Evolutionary conservation across 2,113 vertebrate genomes (phyloP), one percentile per base, ranked within the genome.

Genomic region (Tragelaphus scriptus): DNA sequence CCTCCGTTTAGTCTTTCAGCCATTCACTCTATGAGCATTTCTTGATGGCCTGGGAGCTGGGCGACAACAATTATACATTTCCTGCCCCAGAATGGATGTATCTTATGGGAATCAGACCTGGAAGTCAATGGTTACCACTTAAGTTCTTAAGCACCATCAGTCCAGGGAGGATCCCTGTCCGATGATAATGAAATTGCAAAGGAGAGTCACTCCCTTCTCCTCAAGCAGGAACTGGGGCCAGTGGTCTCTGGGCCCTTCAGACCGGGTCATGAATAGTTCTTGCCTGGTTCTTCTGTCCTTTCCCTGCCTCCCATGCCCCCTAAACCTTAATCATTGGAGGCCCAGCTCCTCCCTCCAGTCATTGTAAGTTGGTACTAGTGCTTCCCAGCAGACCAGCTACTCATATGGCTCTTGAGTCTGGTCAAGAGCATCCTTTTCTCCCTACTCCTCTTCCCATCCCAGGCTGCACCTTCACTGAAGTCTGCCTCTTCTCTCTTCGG

Each of bases 21-120:
- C 17, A 1, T 19, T 40, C 30, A 9, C 10, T 28, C 4, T 0
- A 10, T 7, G 81, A 91, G 36, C 4, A 2, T 21, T 51, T 68
- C 28, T 26, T 85, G 44, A 7, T 30, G 17, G 30, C 28, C 56
- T 63, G 47, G 32, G 14, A 40, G 47, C 75, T 55, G 9, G 47
- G 17, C 7, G 63, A 40, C 5, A 7, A n/a, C 3, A 8, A n/a
- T 49, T 4, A 23, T 21, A 53, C 10, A 28, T 23, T n/a, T n/a
- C n/a, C 40, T 77, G 40, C 6, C 65, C 30, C 7, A 1, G 2
- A 16, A 36, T 5, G 47, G 25, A 7, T 28, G 40, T 30, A 44
- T 84, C 53, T 61, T 23, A 14, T 44, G 23, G 61, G 21, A n/a
- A 25, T 58, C 3, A 6, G 63, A 17, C 53, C 58, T 49, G 77